A percentile compares a stretch with the other conserved stretches of the same genome.
These are phyloP conservation scores for Mesocentrotus franciscanus DNA, from an alignment of 53 echinoderm and acorn worm genomes.

Conservation along the genomic window DNA sequence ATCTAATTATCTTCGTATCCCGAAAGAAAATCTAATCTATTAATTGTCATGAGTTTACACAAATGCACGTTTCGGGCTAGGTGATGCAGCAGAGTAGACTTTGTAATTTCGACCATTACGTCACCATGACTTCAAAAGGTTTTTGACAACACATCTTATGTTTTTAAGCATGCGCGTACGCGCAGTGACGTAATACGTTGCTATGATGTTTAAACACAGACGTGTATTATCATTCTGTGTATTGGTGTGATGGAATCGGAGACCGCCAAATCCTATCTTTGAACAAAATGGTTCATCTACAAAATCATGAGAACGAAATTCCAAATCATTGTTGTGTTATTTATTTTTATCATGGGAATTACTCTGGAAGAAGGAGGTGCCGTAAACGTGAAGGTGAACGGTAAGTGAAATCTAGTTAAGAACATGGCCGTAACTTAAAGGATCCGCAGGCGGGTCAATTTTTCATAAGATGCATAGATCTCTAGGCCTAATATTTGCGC, in stretches of 20 bases:
- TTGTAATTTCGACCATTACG: not conserved
- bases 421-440: not conserved
- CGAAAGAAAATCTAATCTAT: too few species aligned
- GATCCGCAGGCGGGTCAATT: too few species aligned
- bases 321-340: slow-evolving; percentile 34
- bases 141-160: not conserved
- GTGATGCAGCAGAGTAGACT: too few species aligned
- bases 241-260: slow-evolving; percentile 1
- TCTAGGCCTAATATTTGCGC: too few species aligned
- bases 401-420: not conserved
- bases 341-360: not conserved
- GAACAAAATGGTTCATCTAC: slow-evolving; percentile 37
- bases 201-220: not conserved
- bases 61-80: too few species aligned
- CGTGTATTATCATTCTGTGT: not conserved
- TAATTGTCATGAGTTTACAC: too few species aligned
- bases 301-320: slow-evolving; percentile 41
- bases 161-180: not conserved
- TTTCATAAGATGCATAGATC: too few species aligned
- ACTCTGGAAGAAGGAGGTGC: not conserved
- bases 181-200: slow-evolving; percentile 37
- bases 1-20: not conserved
- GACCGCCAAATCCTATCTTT: not conserved
- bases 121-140: not conserved
- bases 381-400: not conserved